phyloP scores from a whole-genome alignment of 2,888 invertebrate species.

The Tetragonula carbonaria region DNA sequence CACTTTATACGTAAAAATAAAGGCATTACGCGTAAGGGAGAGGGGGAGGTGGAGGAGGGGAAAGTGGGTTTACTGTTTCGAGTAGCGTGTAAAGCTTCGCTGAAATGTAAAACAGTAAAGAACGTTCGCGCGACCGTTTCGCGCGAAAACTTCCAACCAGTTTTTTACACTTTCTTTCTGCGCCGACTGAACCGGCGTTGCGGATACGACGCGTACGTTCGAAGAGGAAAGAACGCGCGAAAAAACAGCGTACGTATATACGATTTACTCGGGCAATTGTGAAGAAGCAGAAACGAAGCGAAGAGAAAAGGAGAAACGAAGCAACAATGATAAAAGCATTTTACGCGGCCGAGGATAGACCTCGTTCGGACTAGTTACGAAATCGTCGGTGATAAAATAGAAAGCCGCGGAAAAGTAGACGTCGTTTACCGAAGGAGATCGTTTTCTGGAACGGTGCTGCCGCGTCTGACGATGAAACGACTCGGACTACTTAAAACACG shows the following conservation, averaged over 20 bases:
- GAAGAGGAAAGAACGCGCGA: neutral
- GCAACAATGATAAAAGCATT: conserved; percentile 19
- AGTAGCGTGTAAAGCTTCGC: conserved; percentile 14
- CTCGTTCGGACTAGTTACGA: conserved; percentile 35
- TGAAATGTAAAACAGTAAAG: conserved; percentile 20
- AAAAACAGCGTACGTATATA: neutral
- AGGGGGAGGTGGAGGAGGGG: too few species aligned
- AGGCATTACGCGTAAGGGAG: neutral
- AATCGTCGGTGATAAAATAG: conserved; percentile 50
- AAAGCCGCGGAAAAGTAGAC: conserved; percentile 14
- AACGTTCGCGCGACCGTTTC: neutral
- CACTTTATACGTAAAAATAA: conserved; percentile 1
- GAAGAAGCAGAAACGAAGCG: too few species aligned
- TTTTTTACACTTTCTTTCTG: conserved; percentile 12
- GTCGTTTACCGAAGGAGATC: conserved; percentile 58
- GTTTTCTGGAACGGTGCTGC: conserved; percentile 51
- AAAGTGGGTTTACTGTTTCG: conserved; percentile 12
- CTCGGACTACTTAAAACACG: conserved; percentile 78
- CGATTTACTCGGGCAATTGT: neutral
- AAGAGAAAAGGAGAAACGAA: neutral
- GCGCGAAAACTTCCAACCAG: conserved; percentile 8
- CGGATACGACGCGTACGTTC: conserved; percentile 24
- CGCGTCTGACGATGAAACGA: conserved; percentile 76
- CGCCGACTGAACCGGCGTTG: neutral
- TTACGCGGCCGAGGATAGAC: conserved; percentile 8